Evolutionary conservation across 2,888 invertebrate species (phyloP).

Genomic region (Dendrolimus pini): DNA sequence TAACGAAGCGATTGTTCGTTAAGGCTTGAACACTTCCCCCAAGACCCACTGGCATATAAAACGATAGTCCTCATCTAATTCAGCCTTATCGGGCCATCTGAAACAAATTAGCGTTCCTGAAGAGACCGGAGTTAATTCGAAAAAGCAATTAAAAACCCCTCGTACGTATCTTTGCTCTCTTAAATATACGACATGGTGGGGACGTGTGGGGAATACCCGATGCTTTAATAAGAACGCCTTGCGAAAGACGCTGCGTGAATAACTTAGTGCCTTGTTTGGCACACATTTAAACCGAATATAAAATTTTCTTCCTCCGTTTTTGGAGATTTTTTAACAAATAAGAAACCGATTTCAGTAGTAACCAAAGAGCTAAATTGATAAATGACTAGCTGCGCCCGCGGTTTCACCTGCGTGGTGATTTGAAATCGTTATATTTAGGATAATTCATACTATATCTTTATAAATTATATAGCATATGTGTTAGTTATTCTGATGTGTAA

Average conservation of each 20-base stretch:
- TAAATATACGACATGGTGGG: not conserved
- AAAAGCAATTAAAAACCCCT: not conserved
- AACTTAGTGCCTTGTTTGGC: not conserved
- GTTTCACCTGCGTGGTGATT: too few species aligned
- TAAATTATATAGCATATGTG: too few species aligned
- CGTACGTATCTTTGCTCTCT: not conserved
- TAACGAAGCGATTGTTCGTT: too few species aligned
- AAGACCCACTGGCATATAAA: too few species aligned
- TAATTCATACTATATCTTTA: too few species aligned
- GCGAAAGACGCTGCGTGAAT: not conserved
- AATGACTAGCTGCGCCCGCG: too few species aligned
- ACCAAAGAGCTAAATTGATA: too few species aligned
- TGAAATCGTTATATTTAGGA: too few species aligned
- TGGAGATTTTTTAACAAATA: too few species aligned
- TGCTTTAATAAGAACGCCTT: not conserved
- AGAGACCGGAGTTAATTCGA: not conserved
- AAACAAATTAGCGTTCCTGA: not conserved
- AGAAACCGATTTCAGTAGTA: too few species aligned
- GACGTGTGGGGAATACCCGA: not conserved
- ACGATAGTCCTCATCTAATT: not conserved
- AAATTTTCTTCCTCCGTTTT: not conserved
- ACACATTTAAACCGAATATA: not conserved
- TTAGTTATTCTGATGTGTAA: too few species aligned
- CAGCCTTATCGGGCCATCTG: not conserved
- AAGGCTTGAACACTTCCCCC: too few species aligned